Base-by-base conservation (phyloP, 2,797 vertebrate species). In the Hirundo rustica region DNA sequence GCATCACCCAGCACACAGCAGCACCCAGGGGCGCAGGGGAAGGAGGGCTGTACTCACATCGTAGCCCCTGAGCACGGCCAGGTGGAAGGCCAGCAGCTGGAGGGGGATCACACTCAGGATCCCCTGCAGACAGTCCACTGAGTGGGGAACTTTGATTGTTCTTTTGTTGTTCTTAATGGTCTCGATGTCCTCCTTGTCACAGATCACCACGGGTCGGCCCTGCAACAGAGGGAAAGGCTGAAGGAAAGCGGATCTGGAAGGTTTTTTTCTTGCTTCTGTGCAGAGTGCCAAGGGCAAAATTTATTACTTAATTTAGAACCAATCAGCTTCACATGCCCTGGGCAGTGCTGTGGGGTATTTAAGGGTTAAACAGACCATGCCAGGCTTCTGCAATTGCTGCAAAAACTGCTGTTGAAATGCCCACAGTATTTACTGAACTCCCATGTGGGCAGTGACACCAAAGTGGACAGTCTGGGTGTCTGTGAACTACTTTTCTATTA, bases 111-210 rank as follows among this genome's bases (percentile, higher is more conserved):
- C 99, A 1, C 99, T 99, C 85, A 99, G 98, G 96, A 99, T 98
- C 53, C 99, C 99, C 97, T 99, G 99, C 94, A 99, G 98, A 77
- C 99, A 99, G 97, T 99, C 99, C 97, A 99, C 98, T 0, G 99
- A 98, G 96, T 99, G 99, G 67, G 99, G 99, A 95, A 99, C 99
- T 95, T 99, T 99, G 97, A 99, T 99, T 5, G 98, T 99, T 90
- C 99, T 98, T 82, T 98, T 99, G 14, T 99, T 99, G 97, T 97
- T 99, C 95, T 98, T 99, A 79, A 99, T 98, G 60, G 99, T 99
- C 97, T 99, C 99, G 0, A 98, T 98, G 96, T 99, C 99, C 12
- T 99, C 99, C 96, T 98, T 99, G 95, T 99, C 99, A 57, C 99
- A 99, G 82, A 99, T 99, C 80, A 99, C 98, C 10, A 99, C 99